Evolutionary conservation across 2,888 invertebrate genomes (phyloP).

Genomic region (Hesperia comma): DNA sequence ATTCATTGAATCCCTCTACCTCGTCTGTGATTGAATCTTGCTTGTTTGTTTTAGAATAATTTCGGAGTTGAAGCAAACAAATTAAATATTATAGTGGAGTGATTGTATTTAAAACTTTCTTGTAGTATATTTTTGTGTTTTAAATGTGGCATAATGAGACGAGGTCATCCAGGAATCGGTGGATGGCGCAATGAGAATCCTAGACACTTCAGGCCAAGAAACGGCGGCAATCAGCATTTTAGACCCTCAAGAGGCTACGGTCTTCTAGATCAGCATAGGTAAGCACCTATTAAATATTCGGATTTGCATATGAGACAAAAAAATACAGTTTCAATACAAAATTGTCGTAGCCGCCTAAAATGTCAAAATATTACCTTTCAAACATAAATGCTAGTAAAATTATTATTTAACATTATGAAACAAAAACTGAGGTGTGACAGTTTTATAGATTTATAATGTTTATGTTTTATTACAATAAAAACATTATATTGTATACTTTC

Average conservation of each 20-base stretch:
- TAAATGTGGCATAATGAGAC: conserved; percentile 70
- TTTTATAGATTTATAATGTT: background rate
- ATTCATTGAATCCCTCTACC: no score
- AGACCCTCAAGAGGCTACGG: conserved; percentile 60
- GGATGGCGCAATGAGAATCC: conserved; percentile 76
- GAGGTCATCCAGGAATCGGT: conserved; percentile 74
- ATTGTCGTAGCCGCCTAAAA: conserved; percentile 31
- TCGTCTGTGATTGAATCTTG: no score
- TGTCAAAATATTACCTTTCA: conserved; percentile 29
- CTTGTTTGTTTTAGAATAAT: conserved; percentile 30
- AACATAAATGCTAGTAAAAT: background rate
- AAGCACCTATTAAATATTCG: conserved; percentile 40
- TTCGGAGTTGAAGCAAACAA: background rate
- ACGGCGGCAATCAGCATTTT: conserved; percentile 61
- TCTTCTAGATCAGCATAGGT: conserved; percentile 60
- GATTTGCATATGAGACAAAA: conserved; percentile 37
- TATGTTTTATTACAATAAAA: background rate
- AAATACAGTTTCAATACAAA: conserved; percentile 39
- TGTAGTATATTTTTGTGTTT: conserved; percentile 55
- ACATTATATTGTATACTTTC: conserved; percentile 41
- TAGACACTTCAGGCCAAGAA: conserved; percentile 71
- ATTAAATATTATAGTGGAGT: conserved; percentile 13
- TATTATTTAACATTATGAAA: background rate
- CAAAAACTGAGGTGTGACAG: background rate
- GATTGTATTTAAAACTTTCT: conserved; percentile 26